Evolutionary conservation across 2,888 invertebrate genomes (phyloP), one percentile per base, ranked within the genome.

Genomic region (Macrophya alboannulata): DNA sequence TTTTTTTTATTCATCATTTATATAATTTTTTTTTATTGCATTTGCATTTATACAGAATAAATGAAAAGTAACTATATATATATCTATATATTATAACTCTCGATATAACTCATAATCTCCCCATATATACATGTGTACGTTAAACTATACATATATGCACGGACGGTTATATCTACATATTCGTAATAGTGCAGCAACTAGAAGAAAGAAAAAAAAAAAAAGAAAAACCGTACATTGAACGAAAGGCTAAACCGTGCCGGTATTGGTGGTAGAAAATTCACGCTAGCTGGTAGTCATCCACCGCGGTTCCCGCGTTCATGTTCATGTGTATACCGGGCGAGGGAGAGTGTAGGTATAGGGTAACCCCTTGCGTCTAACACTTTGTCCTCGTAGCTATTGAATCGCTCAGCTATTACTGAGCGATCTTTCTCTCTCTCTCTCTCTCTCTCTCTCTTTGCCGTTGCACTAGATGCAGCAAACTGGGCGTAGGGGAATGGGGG

Each of bases 381-480:
- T 37, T 43, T 37, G 40, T 37, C 72, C 72, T 40, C 37, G 25
- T 37, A n/a, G 10, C 37, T 40, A 72, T 72, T 9, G 43, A 72
- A 72, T 72, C 43, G 72, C 17, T 72, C 21, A n/a, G 8, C 72
- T 72, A 72, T 40, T 72, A 72, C 72, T 8, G 31, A 31, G 51
- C 76, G 21, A 76, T 48, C 25, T n/a, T n/a, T n/a, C n/a, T n/a
- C n/a, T n/a, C n/a, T n/a, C n/a, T n/a, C n/a, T n/a, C n/a, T n/a
- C n/a, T n/a, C n/a, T n/a, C n/a, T n/a, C n/a, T n/a, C n/a, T 17
- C 74, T 43, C 10, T 31, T 31, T 9, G 40, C 3, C 25, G n/a
- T 12, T 45, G 25, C 25, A 25, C 21, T 45, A 21, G 55, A 21
- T 45, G 31, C 31, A 31, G 31, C 31, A 31, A 31, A 31, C 3